These are phyloP conservation scores for Muscicapa adusta DNA, from an alignment of 2,113 vertebrate species.

Conservation along the genomic window DNA sequence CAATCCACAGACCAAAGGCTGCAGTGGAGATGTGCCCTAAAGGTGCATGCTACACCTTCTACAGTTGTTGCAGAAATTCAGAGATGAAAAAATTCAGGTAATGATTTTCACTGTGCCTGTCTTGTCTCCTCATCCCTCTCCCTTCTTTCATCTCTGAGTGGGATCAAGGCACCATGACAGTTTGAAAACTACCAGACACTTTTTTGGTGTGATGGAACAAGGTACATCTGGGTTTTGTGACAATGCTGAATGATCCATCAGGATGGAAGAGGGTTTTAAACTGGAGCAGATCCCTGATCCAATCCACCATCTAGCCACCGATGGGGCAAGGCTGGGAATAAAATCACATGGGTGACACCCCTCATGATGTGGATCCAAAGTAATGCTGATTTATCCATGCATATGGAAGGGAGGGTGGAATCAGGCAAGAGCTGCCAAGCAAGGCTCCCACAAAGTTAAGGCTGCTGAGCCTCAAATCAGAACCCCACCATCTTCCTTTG, in stretches of 20 bases:
- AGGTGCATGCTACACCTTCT: not conserved
- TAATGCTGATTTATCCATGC: fast-evolving
- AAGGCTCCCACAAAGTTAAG: not conserved
- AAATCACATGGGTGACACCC: not conserved
- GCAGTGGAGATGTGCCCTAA: not conserved
- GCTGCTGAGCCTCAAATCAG: not conserved
- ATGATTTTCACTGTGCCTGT: not conserved
- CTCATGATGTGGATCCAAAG: not conserved
- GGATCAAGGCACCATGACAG: not conserved
- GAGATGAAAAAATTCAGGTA: not conserved
- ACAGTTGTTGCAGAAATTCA: not conserved
- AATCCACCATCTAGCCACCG: not conserved
- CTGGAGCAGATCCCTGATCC: not conserved
- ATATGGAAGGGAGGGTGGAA: not conserved
- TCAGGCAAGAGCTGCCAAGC: not conserved
- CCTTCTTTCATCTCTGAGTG: not conserved
- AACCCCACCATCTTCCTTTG: not conserved
- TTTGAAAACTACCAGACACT: not conserved
- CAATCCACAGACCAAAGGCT: not conserved
- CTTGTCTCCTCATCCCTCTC: not conserved
- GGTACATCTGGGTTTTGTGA: not conserved
- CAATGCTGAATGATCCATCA: not conserved
- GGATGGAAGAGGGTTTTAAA: not conserved
- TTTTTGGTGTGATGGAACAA: not conserved
- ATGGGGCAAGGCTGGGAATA: not conserved